Conservation (phyloP, 2,888 invertebrate species). For the Thymelicus lineola region DNA sequence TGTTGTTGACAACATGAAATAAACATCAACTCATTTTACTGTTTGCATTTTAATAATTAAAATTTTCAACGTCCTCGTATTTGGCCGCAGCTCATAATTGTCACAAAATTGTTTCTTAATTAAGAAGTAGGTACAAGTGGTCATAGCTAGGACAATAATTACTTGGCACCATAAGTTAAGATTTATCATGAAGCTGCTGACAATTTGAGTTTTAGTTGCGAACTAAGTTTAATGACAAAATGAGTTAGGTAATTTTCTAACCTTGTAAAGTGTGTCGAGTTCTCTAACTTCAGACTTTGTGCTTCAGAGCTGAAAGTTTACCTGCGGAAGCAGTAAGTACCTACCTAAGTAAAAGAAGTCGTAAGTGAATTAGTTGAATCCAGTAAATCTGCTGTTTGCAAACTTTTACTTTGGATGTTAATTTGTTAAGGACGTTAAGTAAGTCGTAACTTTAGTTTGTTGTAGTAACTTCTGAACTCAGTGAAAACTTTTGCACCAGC, state of each 20-base stretch:
- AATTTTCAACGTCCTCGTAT: no score
- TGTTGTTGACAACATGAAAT: no score
- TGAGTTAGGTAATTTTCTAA: slow-evolving; percentile 3
- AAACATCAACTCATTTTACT: no score
- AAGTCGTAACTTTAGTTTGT: neutral
- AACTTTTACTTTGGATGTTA: slow-evolving; percentile 5
- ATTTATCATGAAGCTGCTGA: neutral
- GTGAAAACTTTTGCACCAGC: neutral
- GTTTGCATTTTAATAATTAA: no score
- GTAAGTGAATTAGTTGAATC: slow-evolving; percentile 13
- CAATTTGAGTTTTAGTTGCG: neutral
- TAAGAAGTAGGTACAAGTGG: no score
- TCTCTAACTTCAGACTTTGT: neutral
- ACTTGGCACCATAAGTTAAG: no score
- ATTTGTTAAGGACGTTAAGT: neutral
- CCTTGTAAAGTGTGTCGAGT: neutral
- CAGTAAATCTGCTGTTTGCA: neutral
- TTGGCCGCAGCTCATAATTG: no score
- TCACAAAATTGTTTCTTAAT: no score
- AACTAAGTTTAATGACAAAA: slow-evolving; percentile 4
- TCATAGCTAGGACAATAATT: no score
- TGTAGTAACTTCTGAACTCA: neutral
- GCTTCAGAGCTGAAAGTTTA: neutral
- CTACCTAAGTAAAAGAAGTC: slow-evolving; percentile 15
- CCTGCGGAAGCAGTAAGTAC: neutral